Evolutionary conservation across 2,888 invertebrate species (phyloP), one percentile per base, ranked within the genome.

Genomic region (Aporophyla nigra): DNA sequence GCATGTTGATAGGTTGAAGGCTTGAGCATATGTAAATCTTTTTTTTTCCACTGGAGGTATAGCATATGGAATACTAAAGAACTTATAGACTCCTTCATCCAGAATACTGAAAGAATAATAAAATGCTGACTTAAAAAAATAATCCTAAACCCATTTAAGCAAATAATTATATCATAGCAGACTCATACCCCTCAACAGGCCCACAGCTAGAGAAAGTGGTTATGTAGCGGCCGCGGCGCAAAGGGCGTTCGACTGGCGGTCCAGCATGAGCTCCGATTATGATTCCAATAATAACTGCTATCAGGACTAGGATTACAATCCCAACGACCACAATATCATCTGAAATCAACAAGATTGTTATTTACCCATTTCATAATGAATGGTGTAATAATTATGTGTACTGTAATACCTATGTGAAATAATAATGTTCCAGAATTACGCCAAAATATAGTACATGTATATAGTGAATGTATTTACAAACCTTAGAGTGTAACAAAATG

Each of bases 21-120:
- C 96, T 87, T 97, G 97, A 0, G 98, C 98, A 19, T 97, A 97
- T 54, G 97, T 97, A 96, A 98, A 98, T 83, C 98, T 97, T 63
- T 97, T 97, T 46, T 97, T 97, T 5, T 97, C 97, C 0, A 98
- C 90, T 0, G 98, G 98, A 7, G 98, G 98, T 40, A 97, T 93
- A 5, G 98, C 98, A 92, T 98, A 99, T 0, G 98, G 98, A 78
- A 99, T 98, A 72, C 98, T 98, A 65, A 98, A 97, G 94, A 98
- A 99, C 21, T 98, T 98, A 88, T 98, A 98, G 0, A 98, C 98
- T 56, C 98, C 98, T 89, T 98, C 98, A 89, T 98, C 98, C 80
- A 98, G 95, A 62, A 98, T 94, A 27, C 98, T 98, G 93, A 46
- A 95, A 91, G 83, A 89, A 76, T n/a, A n/a, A n/a, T n/a, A 80